Conservation (phyloP, 2,113 vertebrate species). For the Coryphaenoides rupestris region DNA sequence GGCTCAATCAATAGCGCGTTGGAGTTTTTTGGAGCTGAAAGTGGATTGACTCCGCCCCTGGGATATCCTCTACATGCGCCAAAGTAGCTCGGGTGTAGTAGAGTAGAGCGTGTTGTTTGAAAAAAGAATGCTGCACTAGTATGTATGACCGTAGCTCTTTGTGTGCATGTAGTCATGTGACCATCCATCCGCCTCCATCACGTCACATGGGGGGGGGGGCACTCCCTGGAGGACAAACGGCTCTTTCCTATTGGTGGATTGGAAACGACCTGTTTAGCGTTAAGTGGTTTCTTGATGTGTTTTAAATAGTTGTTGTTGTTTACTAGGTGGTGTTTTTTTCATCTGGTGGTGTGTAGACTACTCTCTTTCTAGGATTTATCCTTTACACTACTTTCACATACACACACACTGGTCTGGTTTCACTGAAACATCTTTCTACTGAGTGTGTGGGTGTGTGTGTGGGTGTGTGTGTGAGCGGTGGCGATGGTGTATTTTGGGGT, state of each 20-base stretch:
- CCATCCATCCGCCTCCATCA: slow-evolving; percentile 67
- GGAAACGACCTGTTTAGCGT: slow-evolving; percentile 15
- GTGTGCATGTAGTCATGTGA: slow-evolving; percentile 70
- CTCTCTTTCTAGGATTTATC: background rate
- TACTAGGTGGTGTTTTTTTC: slow-evolving; percentile 2
- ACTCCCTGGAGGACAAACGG: slow-evolving; percentile 29
- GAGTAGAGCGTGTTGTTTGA: slow-evolving; percentile 74
- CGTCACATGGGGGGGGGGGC: slow-evolving; percentile 62
- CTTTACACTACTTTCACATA: background rate
- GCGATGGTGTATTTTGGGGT: slow-evolving; percentile 50
- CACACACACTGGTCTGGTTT: slow-evolving; percentile 11
- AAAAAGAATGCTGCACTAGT: slow-evolving; percentile 87
- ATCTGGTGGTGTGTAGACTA: slow-evolving; percentile 30
- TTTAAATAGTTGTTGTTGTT: slow-evolving; percentile 22
- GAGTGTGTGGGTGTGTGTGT: slow-evolving; percentile 8
- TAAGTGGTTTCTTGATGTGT: slow-evolving; percentile 22
- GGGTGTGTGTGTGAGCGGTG: slow-evolving; percentile 16
- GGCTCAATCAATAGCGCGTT: slow-evolving; percentile 1
- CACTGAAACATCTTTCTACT: slow-evolving; percentile 19
- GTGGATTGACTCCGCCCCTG: slow-evolving; percentile 61
- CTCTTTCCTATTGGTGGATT: slow-evolving; percentile 21
- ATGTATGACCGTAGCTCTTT: slow-evolving; percentile 73
- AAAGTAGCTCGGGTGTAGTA: slow-evolving; percentile 65
- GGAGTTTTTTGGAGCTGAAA: slow-evolving; percentile 52
- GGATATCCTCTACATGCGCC: slow-evolving; percentile 69